Evolutionary conservation across 2,797 vertebrate species (phyloP), one percentile per base, ranked within the genome.

Genomic region (Acropternis orthonyx): DNA sequence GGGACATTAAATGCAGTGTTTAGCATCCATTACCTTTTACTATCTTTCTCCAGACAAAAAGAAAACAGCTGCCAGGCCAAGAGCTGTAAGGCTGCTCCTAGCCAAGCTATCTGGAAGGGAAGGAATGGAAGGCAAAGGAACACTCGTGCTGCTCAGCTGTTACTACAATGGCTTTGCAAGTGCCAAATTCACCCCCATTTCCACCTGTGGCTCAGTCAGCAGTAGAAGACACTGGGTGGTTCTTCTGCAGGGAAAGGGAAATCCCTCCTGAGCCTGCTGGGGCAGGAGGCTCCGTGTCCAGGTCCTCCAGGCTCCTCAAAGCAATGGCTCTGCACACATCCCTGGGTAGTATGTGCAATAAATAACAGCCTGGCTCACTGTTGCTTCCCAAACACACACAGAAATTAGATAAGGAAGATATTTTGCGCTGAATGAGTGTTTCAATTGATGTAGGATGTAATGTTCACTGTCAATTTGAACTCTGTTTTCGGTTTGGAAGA

Each of bases 101-200:
- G 58, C 32, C 23, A 51, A 76, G 69, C 26, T 1, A 32, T 8
- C 6, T 7, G 21, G 15, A 6, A 41, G 3, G 44, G 48, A 7
- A 41, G 32, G 41, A 63, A 63, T 23, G 30, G 18, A 9, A n/a
- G 72, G 48, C 68, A 87, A 56, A 83, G 46, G 46, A 59, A 15
- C 0, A 1, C 39, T 71, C 21, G 1, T 21, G 17, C 30, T 78
- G 66, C 80, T 46, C 80, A 32, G 44, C 74, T 67, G 44, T 48
- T 46, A 0, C 41, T 39, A 34, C 56, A 28, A 26, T 12, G 20
- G 21, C 49, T 62, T 52, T 56, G 26, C 37, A 65, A 69, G 51
- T 3, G 12, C 13, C 74, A 78, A 0, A 24, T 41, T n/a, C 10
- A 1, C 14, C 15, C 4, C 16, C 26, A 34, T 51, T 56, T 16